Conservation (phyloP, 2,113 vertebrate genomes). For the Alexandromys fortis region DNA sequence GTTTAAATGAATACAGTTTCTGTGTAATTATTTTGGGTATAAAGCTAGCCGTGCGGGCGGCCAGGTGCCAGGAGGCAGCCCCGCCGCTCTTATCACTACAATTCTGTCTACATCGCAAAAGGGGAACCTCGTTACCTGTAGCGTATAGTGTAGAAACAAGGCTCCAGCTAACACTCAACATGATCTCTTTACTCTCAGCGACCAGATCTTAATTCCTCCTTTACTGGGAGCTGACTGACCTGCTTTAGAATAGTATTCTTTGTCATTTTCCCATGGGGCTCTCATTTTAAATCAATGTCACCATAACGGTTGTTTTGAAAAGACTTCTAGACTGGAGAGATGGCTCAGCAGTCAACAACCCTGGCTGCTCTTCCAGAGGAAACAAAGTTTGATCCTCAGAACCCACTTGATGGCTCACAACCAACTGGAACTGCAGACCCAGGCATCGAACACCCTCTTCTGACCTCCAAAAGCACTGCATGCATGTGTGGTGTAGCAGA, state of each 20-base stretch:
- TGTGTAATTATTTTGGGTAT: too few species aligned
- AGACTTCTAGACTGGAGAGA: neutral
- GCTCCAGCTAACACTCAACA: neutral
- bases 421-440: neutral
- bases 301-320: neutral
- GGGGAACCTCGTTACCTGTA: neutral
- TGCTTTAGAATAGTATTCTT: neutral
- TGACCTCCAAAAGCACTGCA: neutral
- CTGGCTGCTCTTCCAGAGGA: neutral
- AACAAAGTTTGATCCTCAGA: neutral
- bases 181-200: neutral
- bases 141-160: neutral
- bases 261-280: neutral
- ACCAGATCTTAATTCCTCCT: neutral
- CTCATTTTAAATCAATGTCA: neutral
- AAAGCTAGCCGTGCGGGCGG: too few species aligned
- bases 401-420: neutral
- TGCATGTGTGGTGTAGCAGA: neutral
- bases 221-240: neutral
- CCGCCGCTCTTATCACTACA: too few species aligned
- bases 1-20: too few species aligned
- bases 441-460: neutral
- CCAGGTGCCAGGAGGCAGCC: too few species aligned
- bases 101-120: neutral
- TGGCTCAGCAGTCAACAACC: neutral